Conservation (phyloP, 2,888 invertebrate species). For the Hybos culiciformis region DNA sequence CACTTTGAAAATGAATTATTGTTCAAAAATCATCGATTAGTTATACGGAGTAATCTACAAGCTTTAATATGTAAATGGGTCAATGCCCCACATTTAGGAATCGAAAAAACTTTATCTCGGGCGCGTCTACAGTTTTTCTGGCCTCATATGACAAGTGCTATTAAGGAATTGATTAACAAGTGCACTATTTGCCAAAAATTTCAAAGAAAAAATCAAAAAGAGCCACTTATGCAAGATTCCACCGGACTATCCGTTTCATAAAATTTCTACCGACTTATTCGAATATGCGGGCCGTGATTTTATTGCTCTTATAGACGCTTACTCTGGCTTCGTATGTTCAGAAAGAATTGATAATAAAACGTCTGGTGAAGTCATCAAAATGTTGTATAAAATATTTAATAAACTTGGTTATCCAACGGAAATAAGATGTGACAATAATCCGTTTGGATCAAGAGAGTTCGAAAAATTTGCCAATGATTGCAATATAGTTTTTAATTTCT, state of each 20-base stretch:
- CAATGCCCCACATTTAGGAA: slow-evolving; percentile 7
- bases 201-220: slow-evolving; percentile 2
- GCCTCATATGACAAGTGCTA: slow-evolving; percentile 18
- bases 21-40: slow-evolving; percentile 6
- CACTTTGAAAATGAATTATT: slow-evolving; percentile 9
- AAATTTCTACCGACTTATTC: background rate
- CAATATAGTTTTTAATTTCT: background rate
- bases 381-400: background rate
- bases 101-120: slow-evolving; percentile 6
- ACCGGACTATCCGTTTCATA: slow-evolving; percentile 8
- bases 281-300: too few species aligned
- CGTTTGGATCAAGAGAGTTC: background rate
- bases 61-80: slow-evolving; percentile 4
- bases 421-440: background rate
- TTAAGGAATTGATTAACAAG: slow-evolving; percentile 12
- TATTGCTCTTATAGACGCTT: too few species aligned
- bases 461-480: background rate
- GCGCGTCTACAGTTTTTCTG: background rate
- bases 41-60: slow-evolving; percentile 6
- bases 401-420: background rate
- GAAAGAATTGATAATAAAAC: background rate
- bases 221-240: background rate
- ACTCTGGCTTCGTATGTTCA: background rate
- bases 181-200: slow-evolving; percentile 5
- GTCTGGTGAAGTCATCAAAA: background rate